Evolutionary conservation across 2,113 vertebrate species (phyloP).

Genomic region (Scopus umbretta): DNA sequence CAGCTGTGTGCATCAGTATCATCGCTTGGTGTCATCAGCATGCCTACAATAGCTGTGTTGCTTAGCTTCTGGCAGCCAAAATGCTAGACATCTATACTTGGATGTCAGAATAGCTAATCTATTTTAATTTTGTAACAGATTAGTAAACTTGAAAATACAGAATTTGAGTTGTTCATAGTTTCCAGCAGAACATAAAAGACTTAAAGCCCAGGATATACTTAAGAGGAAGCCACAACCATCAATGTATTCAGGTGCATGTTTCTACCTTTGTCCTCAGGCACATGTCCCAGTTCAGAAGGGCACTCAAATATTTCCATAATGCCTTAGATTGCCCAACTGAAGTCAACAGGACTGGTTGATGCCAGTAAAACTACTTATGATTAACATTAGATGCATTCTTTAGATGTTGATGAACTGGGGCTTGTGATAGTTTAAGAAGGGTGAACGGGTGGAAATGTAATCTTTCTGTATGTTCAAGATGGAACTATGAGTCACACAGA

Average conservation of each 20-base stretch:
- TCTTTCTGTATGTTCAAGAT: background rate
- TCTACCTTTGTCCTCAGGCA: conserved; percentile 13
- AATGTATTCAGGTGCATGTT: conserved; percentile 2
- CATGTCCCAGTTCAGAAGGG: background rate
- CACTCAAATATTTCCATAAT: background rate
- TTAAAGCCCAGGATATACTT: background rate
- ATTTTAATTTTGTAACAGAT: background rate
- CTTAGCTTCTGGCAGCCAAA: background rate
- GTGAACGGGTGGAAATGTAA: background rate
- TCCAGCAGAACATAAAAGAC: background rate
- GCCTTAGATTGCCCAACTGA: background rate
- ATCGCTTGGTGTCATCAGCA: background rate
- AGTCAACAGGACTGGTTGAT: background rate
- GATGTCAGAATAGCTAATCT: background rate
- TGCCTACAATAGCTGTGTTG: background rate
- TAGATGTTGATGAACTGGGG: background rate
- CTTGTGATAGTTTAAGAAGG: background rate
- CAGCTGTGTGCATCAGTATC: background rate
- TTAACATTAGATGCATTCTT: background rate
- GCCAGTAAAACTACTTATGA: background rate
- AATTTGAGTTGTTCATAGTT: background rate
- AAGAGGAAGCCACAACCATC: background rate
- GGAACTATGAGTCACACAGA: background rate
- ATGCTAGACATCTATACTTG: background rate
- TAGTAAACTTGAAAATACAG: background rate